phyloP scores from a whole-genome alignment of 2,113 vertebrate genomes.

The Zootoca vivipara region DNA sequence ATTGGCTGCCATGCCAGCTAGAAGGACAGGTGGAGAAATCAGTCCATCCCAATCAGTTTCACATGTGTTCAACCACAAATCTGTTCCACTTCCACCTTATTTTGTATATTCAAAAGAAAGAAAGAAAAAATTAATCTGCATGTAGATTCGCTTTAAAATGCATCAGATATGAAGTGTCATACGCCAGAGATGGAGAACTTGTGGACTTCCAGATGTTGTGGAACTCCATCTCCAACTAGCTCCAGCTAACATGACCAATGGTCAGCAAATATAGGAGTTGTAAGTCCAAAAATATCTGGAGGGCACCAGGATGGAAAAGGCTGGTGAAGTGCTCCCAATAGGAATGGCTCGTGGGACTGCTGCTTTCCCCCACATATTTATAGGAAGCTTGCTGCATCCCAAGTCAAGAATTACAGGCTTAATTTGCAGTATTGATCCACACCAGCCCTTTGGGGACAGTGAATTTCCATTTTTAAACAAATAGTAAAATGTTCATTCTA shows the following conservation, averaged over 20 bases:
- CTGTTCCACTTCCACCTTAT: neutral
- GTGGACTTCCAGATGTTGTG: too few relatives aligned
- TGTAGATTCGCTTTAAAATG: too few relatives aligned
- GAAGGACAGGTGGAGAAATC: neutral
- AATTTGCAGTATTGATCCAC: conserved; percentile 22
- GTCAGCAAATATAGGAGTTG: too few relatives aligned
- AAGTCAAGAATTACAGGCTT: conserved; percentile 14
- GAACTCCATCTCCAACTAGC: too few relatives aligned
- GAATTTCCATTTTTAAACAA: conserved; percentile 27
- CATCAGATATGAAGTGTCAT: too few relatives aligned
- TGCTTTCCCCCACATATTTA: neutral
- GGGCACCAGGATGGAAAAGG: too few relatives aligned
- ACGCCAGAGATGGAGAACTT: too few relatives aligned
- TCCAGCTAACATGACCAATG: too few relatives aligned
- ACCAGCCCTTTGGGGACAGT: conserved; percentile 1
- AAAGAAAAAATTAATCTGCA: too few relatives aligned
- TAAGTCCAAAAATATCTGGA: too few relatives aligned
- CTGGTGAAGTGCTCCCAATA: neutral
- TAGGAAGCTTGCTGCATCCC: neutral
- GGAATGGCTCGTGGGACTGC: neutral
- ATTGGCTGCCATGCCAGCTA: neutral
- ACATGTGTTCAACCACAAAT: neutral
- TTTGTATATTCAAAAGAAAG: neutral
- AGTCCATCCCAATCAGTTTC: neutral
- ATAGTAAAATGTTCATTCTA: neutral